Conservation (phyloP, 2,888 invertebrate genomes). For the Deilephila porcellus region DNA sequence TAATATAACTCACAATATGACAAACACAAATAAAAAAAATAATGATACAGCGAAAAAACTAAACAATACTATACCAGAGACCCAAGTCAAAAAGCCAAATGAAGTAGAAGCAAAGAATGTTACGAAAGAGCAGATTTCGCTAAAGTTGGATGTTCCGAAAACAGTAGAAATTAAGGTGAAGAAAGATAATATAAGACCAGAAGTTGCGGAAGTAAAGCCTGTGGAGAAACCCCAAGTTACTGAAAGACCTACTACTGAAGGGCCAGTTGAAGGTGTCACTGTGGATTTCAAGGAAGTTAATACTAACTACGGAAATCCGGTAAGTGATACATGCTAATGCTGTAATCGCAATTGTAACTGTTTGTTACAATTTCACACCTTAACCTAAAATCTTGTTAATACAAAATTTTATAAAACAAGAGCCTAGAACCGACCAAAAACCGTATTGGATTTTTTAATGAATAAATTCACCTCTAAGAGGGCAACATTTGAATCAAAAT, state of each 20-base stretch:
- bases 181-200: neutral
- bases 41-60: neutral
- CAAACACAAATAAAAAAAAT: constrained; percentile 23
- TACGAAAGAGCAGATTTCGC: too few relatives aligned
- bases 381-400: too few relatives aligned
- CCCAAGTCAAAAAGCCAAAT: neutral
- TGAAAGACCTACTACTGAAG: constrained; percentile 26
- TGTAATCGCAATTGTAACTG: too few relatives aligned
- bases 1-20: neutral
- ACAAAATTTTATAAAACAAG: neutral
- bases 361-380: neutral
- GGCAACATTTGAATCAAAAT: too few relatives aligned
- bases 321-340: constrained; percentile 30
- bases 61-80: neutral
- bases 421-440: neutral
- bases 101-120: neutral
- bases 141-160: too few relatives aligned
- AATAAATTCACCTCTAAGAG: too few relatives aligned
- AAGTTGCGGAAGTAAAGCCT: constrained; percentile 3
- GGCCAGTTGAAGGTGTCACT: neutral
- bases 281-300: constrained; percentile 39
- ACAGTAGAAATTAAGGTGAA: too few relatives aligned
- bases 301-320: constrained; percentile 40
- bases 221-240: neutral
- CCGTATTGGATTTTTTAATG: too few relatives aligned